Conservation (phyloP, 2,797 vertebrate genomes). For the Epinephelus awoara region DNA sequence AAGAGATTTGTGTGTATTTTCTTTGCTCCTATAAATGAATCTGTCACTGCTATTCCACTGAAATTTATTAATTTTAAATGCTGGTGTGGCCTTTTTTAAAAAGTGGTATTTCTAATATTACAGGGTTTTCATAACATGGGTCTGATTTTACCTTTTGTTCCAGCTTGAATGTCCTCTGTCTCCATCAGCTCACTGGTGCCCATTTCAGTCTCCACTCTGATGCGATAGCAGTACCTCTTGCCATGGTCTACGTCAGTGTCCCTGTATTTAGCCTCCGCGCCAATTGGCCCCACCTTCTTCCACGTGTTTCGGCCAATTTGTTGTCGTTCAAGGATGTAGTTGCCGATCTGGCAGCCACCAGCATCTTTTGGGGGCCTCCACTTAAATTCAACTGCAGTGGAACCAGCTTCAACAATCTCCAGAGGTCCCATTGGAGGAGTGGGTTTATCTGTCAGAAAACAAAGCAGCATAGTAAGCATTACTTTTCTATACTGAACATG, state of each 20-base stretch:
- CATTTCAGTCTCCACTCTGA: conserved; percentile 89
- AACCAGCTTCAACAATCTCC: conserved; percentile 85
- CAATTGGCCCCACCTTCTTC: conserved; percentile 89
- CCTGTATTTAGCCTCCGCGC: conserved; percentile 84
- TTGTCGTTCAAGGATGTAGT: conserved; percentile 89
- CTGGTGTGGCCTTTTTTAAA: background rate
- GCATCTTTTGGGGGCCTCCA: conserved; percentile 91
- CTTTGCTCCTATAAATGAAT: background rate
- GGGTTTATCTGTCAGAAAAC: conserved; percentile 88
- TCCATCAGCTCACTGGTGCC: conserved; percentile 89
- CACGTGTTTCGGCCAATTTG: conserved; percentile 91
- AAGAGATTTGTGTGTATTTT: fast-evolving
- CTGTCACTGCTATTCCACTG: background rate
- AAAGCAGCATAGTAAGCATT: background rate
- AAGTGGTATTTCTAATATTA: background rate
- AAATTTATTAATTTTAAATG: background rate
- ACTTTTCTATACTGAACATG: too few species aligned
- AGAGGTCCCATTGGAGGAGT: conserved; percentile 91
- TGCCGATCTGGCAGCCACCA: conserved; percentile 88
- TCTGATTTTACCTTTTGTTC: conserved; percentile 87
- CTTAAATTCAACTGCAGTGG: conserved; percentile 85
- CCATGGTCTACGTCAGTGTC: conserved; percentile 89
- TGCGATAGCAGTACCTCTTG: conserved; percentile 90
- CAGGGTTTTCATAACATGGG: background rate
- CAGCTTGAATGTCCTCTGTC: conserved; percentile 91